Evolutionary conservation across 2,113 vertebrate species (phyloP).

Genomic region (Neolamprologus variostigma): DNA sequence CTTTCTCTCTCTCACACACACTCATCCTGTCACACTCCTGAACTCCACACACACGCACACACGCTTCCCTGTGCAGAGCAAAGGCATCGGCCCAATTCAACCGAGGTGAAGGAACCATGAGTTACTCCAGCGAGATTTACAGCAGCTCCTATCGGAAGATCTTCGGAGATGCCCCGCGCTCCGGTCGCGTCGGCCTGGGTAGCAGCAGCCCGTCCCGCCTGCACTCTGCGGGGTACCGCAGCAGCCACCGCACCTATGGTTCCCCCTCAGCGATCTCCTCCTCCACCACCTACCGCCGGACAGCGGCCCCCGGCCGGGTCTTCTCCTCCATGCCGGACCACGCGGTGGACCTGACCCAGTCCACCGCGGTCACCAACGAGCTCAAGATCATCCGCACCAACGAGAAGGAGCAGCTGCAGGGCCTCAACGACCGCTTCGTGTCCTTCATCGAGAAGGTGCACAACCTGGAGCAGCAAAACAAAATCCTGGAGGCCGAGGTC

Average conservation of each 20-base stretch:
- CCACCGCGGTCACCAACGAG: conserved; percentile 77
- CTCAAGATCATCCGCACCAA: conserved; percentile 78
- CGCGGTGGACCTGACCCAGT: conserved; percentile 68
- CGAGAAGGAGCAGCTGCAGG: conserved; percentile 80
- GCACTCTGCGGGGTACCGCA: conserved; percentile 59
- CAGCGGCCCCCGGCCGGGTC: conserved; percentile 54
- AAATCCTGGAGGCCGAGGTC: conserved; percentile 75
- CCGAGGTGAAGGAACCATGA: conserved; percentile 49
- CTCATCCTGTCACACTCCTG: conserved; percentile 36
- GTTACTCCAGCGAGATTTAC: conserved; percentile 69
- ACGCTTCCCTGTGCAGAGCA: background rate
- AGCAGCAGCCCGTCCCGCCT: conserved; percentile 63
- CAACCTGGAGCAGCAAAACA: conserved; percentile 77
- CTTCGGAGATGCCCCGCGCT: conserved; percentile 68
- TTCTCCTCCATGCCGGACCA: conserved; percentile 58
- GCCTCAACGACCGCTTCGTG: conserved; percentile 80
- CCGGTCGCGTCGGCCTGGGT: conserved; percentile 49
- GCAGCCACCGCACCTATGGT: conserved; percentile 52
- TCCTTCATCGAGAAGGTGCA: conserved; percentile 80
- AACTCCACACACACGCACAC: conserved; percentile 1
- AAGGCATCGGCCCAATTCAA: background rate
- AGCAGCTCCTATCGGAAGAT: conserved; percentile 75
- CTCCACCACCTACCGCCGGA: conserved; percentile 56
- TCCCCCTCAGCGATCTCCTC: conserved; percentile 48
- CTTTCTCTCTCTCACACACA: conserved; percentile 25